These are phyloP conservation scores for Dromius quadrimaculatus DNA, from an alignment of 2,888 invertebrate species.

Conservation along the genomic window DNA sequence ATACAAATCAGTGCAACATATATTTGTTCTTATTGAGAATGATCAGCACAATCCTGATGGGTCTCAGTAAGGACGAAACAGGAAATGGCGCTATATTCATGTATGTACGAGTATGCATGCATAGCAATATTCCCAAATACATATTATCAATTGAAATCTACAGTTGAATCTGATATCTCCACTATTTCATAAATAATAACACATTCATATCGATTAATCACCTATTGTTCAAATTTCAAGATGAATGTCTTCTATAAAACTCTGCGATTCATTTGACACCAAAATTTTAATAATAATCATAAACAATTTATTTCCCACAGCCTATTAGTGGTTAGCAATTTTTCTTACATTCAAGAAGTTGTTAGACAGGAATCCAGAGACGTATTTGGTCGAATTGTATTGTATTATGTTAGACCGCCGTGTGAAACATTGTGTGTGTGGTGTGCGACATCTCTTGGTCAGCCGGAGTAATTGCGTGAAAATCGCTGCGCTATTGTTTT, in stretches of 20 bases:
- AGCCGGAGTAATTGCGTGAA: constrained; percentile 46
- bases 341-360: constrained; percentile 17
- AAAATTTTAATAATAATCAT: constrained; percentile 32
- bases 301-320: constrained; percentile 33
- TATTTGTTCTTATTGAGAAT: too few relatives aligned
- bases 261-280: constrained; percentile 27
- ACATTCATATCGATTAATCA: constrained; percentile 14
- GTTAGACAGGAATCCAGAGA: constrained; percentile 10
- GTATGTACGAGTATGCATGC: too few relatives aligned
- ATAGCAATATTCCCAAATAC: neutral
- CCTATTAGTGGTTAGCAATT: constrained; percentile 21
- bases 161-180: constrained; percentile 7
- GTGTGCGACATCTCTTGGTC: constrained; percentile 26
- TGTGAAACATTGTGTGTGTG: constrained; percentile 38
- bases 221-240: constrained; percentile 6
- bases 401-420: constrained; percentile 2
- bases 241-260: constrained; percentile 17
- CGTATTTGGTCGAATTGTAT: neutral
- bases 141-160: constrained; percentile 20
- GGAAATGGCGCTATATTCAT: too few relatives aligned
- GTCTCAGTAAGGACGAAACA: too few relatives aligned
- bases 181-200: constrained; percentile 20
- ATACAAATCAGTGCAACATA: too few relatives aligned
- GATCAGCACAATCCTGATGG: too few relatives aligned
- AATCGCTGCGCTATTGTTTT: constrained; percentile 44